Evolutionary conservation across 2,888 invertebrate species (phyloP).

Genomic region (Brenthis hecate): DNA sequence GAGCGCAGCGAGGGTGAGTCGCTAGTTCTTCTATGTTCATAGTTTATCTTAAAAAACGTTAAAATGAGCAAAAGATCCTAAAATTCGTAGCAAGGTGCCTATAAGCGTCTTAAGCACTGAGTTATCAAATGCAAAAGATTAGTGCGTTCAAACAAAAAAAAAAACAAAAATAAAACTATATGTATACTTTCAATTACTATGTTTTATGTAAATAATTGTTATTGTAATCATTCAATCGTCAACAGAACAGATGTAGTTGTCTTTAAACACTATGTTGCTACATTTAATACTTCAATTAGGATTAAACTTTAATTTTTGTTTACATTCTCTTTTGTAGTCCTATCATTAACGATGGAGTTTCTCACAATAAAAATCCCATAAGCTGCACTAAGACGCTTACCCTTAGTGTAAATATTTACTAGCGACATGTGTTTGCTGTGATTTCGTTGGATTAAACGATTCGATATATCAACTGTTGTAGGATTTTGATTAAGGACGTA

Average conservation of each 20-base stretch:
- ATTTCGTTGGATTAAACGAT: conserved; percentile 42
- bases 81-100: no score
- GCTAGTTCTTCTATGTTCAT: no score
- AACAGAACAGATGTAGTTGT: neutral
- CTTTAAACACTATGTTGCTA: neutral
- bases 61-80: no score
- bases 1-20: no score
- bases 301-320: conserved; percentile 31
- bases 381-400: conserved; percentile 53
- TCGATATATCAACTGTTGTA: conserved; percentile 16
- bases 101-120: no score
- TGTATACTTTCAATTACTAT: no score
- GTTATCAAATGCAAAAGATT: no score
- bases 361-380: conserved; percentile 72
- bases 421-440: conserved; percentile 60
- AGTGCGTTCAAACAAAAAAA: no score
- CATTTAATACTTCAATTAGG: conserved; percentile 25
- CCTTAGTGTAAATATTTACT: conserved; percentile 70
- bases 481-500: neutral
- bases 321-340: conserved; percentile 34
- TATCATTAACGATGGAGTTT: conserved; percentile 54
- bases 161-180: no score
- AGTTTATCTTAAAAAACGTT: no score
- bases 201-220: neutral
- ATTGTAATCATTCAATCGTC: no score